Evolutionary conservation across 2,113 vertebrate genomes (phyloP), one percentile per base, ranked within the genome.

Genomic region (Gnathonemus echidnorhynchus): DNA sequence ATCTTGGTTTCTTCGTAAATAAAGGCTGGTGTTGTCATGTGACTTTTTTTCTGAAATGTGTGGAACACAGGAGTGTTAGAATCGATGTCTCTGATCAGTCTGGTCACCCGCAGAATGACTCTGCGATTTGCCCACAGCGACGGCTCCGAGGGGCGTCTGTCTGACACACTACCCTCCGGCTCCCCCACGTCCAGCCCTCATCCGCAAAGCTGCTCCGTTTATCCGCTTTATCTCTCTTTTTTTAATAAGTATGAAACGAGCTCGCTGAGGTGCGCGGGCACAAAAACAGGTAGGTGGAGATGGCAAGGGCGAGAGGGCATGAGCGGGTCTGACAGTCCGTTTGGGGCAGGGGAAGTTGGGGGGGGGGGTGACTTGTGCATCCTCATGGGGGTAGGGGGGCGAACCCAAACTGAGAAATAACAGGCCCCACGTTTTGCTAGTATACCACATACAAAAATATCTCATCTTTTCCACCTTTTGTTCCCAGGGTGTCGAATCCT

Each of bases 401-500:
- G 49, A 90, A 88, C 31, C 90, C 90, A 92, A 95, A 91, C 56
- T 3, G 6, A 91, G 90, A 90, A 90, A 89, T 91, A 92, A 91
- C 89, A 90, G 92, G 91, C 91, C 90, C 91, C 48, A 62, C 58
- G 88, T 87, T 87, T 92, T 91, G 86, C 92, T 83, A 91, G 86
- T 53, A 91, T 89, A 92, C 91, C 93, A 93, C 89, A 93, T 95
- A 94, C 93, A 94, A 95, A 96, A 94, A 94, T 94, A 93, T 94
- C 89, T 92, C 91, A 48, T 70, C 70, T 87, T 90, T 90, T 90
- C 91, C 89, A 49, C 92, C 89, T 92, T 90, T 90, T 89, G 74
- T 48, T 66, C 21, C 88, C 70, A 85, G 49, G 70, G 52, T 31
- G 56, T 49, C 35, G 35, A 90, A 88, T 91, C 90, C 84, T 88